These are phyloP conservation scores for Hippocampus mohnikei DNA, from an alignment of 2,113 vertebrate species.

Conservation along the genomic window DNA sequence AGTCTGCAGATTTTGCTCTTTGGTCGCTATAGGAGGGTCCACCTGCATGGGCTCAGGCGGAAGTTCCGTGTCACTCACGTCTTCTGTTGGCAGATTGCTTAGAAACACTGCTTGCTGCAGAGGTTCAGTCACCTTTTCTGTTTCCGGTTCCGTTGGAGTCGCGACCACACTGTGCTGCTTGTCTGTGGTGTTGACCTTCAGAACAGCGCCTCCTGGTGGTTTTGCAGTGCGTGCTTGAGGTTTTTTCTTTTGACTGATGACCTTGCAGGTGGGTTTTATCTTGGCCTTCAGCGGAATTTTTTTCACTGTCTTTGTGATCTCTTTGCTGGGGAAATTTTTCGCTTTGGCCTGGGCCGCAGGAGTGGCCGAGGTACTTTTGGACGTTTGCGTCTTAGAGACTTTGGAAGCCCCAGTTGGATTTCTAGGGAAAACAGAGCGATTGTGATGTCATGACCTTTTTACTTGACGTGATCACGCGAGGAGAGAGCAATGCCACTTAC, in stretches of 20 bases:
- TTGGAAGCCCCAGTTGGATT: background rate
- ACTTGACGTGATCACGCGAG: background rate
- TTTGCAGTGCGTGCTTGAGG: background rate
- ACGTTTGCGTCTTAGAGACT: background rate
- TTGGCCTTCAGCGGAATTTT: background rate
- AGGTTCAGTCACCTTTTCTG: background rate
- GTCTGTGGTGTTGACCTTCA: background rate
- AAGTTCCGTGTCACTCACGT: background rate
- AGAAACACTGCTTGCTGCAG: background rate
- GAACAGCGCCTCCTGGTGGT: background rate
- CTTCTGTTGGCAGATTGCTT: background rate
- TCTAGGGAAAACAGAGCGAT: constrained; percentile 9
- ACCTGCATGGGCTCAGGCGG: constrained; percentile 4
- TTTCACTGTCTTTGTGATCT: background rate
- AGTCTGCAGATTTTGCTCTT: background rate
- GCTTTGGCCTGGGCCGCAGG: constrained; percentile 11
- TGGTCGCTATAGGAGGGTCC: background rate
- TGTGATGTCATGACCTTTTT: background rate
- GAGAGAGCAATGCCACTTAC: constrained; percentile 23
- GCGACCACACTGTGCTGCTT: background rate
- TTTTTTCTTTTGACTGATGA: background rate
- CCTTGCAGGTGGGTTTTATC: background rate
- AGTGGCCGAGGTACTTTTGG: background rate
- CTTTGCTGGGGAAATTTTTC: background rate
- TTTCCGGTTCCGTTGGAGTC: background rate